Conservation (phyloP, 1,140 invertebrate species). For the Zaprionus gabonicus region DNA sequence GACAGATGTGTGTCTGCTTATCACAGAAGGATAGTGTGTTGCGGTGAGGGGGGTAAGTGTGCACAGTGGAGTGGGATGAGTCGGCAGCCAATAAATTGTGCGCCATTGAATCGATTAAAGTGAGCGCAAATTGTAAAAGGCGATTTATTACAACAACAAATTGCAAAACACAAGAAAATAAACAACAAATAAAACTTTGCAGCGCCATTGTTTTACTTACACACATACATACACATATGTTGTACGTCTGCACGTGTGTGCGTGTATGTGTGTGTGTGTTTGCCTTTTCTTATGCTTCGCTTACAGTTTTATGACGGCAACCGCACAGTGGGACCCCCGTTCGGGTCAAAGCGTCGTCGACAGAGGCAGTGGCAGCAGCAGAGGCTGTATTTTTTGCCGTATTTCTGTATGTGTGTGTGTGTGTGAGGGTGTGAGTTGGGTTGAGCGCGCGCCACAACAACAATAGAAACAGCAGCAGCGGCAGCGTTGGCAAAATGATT, state of each 20-base stretch:
- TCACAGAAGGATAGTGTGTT: conserved; percentile 11
- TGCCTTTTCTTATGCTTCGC: conserved; percentile 50
- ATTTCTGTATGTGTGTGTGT: conserved; percentile 3
- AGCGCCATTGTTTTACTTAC: not conserved
- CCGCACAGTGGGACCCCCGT: conserved; percentile 38
- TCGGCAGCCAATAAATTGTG: not conserved
- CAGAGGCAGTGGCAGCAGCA: conserved; percentile 9
- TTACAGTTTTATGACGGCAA: conserved; percentile 53
- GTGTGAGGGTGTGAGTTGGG: conserved; percentile 34
- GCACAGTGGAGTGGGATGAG: not conserved
- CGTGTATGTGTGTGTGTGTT: conserved; percentile 27
- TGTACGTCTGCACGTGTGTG: not conserved
- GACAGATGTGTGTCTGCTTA: conserved; percentile 71
- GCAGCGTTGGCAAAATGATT: conserved; percentile 63
- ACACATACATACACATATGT: not conserved
- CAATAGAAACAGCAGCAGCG: conserved; percentile 22
- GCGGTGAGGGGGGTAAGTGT: not conserved
- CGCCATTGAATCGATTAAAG: conserved; percentile 8
- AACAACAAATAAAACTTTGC: conserved; percentile 22
- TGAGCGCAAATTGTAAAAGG: conserved; percentile 33
- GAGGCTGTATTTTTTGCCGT: conserved; percentile 19
- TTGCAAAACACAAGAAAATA: conserved; percentile 28
- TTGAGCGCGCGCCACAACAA: conserved; percentile 40
- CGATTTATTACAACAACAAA: conserved; percentile 53
- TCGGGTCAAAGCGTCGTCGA: conserved; percentile 40